Conservation (phyloP, 1,140 invertebrate genomes). For the Hypsibius dujardini region DNA sequence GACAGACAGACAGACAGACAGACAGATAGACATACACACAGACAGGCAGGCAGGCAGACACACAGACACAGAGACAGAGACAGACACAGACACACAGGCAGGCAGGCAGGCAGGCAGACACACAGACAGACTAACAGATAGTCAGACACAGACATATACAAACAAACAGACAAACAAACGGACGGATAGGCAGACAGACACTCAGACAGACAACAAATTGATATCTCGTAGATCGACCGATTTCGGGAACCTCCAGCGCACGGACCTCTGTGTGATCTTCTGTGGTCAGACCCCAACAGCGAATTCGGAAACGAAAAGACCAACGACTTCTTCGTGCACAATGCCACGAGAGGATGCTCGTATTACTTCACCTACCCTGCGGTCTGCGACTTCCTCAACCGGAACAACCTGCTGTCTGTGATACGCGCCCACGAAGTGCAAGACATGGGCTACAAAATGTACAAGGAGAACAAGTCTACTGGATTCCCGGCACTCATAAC, state of each 20-base stretch:
- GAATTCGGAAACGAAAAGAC: slow-evolving; percentile 99
- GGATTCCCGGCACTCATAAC: slow-evolving; percentile 99
- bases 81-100: too few species aligned
- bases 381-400: slow-evolving; percentile 99
- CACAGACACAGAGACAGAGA: too few species aligned
- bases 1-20: too few species aligned
- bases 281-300: slow-evolving; percentile 96
- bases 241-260: slow-evolving; percentile 99
- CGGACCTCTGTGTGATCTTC: slow-evolving; percentile 97
- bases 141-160: too few species aligned
- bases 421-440: slow-evolving; percentile 99
- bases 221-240: slow-evolving; percentile 70
- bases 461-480: slow-evolving; percentile 98
- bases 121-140: too few species aligned
- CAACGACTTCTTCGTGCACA: slow-evolving; percentile 98
- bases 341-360: slow-evolving; percentile 98
- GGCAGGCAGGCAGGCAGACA: too few species aligned
- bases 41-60: too few species aligned
- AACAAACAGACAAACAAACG: too few species aligned
- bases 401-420: slow-evolving; percentile 98
- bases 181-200: too few species aligned
- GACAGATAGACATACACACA: too few species aligned
- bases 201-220: slow-evolving; percentile 23
- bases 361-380: slow-evolving; percentile 99
- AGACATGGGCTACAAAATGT: slow-evolving; percentile 99